Percentiles rank a stretch among this genome's conserved stretches.
phyloP scores from a whole-genome alignment of 2,888 invertebrate species.

The Criorhina ranunculi region DNA sequence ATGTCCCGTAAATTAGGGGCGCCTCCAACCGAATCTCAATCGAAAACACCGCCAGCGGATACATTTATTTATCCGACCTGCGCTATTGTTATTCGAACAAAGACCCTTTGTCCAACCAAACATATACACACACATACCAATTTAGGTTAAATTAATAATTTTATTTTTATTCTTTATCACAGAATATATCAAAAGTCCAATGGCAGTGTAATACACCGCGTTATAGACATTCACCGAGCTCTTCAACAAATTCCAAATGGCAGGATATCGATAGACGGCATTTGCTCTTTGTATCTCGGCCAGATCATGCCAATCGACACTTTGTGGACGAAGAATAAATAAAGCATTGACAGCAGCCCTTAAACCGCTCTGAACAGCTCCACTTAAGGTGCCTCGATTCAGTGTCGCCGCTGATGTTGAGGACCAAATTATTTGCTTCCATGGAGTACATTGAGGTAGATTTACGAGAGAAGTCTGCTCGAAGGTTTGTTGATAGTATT shows the following conservation, averaged over 20 bases:
- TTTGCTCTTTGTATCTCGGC: constrained; percentile 79
- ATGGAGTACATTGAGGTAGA: constrained; percentile 80
- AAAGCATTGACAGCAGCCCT: constrained; percentile 82
- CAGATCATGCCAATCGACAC: constrained; percentile 82
- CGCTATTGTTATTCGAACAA: constrained; percentile 39
- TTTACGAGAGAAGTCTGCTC: constrained; percentile 77
- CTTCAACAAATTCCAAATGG: constrained; percentile 74
- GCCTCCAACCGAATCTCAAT: constrained; percentile 28
- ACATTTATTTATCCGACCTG: constrained; percentile 37
- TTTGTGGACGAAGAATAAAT: constrained; percentile 81
- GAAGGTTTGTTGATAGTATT: constrained; percentile 78
- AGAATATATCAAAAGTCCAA: constrained; percentile 9
- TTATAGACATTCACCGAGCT: constrained; percentile 83
- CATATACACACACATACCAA: background rate
- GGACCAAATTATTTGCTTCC: constrained; percentile 82
- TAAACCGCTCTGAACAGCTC: constrained; percentile 83
- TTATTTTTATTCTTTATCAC: constrained; percentile 42
- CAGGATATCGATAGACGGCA: constrained; percentile 39
- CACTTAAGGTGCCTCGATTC: constrained; percentile 82
- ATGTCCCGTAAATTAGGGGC: constrained; percentile 17
- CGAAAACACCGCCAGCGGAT: constrained; percentile 24
- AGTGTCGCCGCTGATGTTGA: constrained; percentile 80
- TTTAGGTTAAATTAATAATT: constrained; percentile 35
- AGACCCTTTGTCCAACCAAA: constrained; percentile 6
- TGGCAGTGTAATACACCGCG: constrained; percentile 79